These are phyloP conservation scores for Chaenodraco wilsoni DNA, from an alignment of 2,797 vertebrate species.

Conservation along the genomic window DNA sequence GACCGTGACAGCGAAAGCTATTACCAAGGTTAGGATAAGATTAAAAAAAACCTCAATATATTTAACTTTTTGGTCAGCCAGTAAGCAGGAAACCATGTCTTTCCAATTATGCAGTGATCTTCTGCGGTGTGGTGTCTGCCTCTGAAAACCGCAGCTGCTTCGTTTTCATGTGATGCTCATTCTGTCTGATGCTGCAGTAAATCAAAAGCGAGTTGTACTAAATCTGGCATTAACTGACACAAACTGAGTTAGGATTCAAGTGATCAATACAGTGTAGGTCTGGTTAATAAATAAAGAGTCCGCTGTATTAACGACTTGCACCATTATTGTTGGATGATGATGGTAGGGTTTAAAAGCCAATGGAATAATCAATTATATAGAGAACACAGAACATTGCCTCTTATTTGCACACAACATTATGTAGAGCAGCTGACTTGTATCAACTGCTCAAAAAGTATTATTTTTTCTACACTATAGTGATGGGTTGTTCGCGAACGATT, in stretches of 20 bases:
- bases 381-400: neutral
- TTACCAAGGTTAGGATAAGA: neutral
- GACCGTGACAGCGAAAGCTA: neutral
- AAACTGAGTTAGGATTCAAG: neutral
- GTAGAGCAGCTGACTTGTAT: neutral
- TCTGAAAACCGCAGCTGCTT: neutral
- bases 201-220: neutral
- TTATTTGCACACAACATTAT: neutral
- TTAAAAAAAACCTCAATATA: neutral
- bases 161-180: neutral
- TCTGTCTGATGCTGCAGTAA: constrained; percentile 1
- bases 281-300: neutral
- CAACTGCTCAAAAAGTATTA: neutral
- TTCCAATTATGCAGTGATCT: constrained; percentile 1
- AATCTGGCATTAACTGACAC: neutral
- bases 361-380: neutral
- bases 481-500: no score
- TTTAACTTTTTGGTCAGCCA: constrained; percentile 17
- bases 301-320: neutral
- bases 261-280: neutral
- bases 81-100: neutral
- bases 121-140: neutral
- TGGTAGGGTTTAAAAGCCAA: neutral
- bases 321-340: neutral
- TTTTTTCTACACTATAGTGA: no score